Base-by-base conservation (phyloP, 2,113 vertebrate genomes). In the Motacilla alba region DNA sequence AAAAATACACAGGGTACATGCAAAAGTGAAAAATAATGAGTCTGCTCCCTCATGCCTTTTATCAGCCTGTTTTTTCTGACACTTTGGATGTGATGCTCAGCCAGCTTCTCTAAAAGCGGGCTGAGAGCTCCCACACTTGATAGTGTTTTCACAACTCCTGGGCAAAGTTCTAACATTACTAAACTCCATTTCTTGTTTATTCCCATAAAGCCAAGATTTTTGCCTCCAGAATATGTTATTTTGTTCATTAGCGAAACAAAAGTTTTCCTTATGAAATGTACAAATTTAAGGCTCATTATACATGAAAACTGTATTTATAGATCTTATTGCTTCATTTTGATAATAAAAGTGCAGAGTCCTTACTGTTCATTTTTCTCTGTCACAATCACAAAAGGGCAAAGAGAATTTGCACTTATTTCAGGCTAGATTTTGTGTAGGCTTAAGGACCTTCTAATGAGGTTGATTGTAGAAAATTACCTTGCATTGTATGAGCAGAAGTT, bases 401-500 rank as follows among this genome's bases (percentile, higher is more conserved):
- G 23, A 74, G 41, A 92, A 93, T 78, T 76, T 91, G 10, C 33
- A 15, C 26, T 93, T 89, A 43, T 90, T 88, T 83, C 49, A 86
- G 39, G 52, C 11, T 72, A 72, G 15, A 39, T 78, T 94, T 88
- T 64, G 41, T 77, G 66, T 81, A 78, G 30, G 62, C 5, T 3
- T 81, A 75, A 72, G 20, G 56, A 75, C 53, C 37, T 86, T 90
- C 75, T 80, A 44, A 68, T 83, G 46, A 15, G 43, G 12, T 21
- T 90, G 50, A 83, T 93, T 93, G 68, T 47, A 83, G 94, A 94
- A 94, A 94, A 94, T 96, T 92, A 75, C 41, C 41, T 72, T 72
- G 28, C 26, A 82, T 72, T 91, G 74, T 82, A 72, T 64, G 20
- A 89, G 24, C 15, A 64, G n/a, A 56, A 91, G 35, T 74, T 90